Evolutionary conservation across 2,797 vertebrate species (phyloP).

Genomic region (Holocentrus rufus): DNA sequence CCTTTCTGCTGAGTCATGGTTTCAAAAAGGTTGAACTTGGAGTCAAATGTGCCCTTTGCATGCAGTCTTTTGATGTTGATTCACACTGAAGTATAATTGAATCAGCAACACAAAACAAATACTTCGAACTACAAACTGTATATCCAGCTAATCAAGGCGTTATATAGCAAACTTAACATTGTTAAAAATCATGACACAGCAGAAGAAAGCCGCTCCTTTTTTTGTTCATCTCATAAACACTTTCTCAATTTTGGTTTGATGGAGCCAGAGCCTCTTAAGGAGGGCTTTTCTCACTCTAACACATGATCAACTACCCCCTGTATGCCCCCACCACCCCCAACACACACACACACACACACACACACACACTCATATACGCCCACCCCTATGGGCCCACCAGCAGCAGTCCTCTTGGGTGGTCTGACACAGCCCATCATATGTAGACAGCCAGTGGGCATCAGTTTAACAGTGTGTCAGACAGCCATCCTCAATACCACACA

Average conservation of each 20-base stretch:
- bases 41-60: too few species aligned
- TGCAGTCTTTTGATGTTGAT: too few species aligned
- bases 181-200: constrained; percentile 18
- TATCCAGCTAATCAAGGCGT: too few species aligned
- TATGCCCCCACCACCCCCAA: background rate
- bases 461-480: constrained; percentile 72
- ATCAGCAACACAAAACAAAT: too few species aligned
- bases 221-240: constrained; percentile 54
- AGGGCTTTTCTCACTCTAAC: constrained; percentile 42
- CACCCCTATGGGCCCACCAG: constrained; percentile 74
- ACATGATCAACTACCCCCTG: constrained; percentile 14
- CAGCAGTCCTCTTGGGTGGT: constrained; percentile 80
- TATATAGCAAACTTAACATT: background rate
- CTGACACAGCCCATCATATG: constrained; percentile 72
- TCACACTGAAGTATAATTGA: too few species aligned
- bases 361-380: constrained; percentile 64
- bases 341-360: background rate
- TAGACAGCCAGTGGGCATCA: constrained; percentile 78
- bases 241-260: constrained; percentile 60
- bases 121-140: too few species aligned
- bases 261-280: constrained; percentile 53
- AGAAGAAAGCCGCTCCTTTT: constrained; percentile 36
- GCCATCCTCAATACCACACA: constrained; percentile 71
- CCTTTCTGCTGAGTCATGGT: too few species aligned
- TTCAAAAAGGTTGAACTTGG: too few species aligned